Evolutionary conservation across 35 echinoderm and acorn worm genomes (phyloP).

Genomic region (Ophioderma brevispina): DNA sequence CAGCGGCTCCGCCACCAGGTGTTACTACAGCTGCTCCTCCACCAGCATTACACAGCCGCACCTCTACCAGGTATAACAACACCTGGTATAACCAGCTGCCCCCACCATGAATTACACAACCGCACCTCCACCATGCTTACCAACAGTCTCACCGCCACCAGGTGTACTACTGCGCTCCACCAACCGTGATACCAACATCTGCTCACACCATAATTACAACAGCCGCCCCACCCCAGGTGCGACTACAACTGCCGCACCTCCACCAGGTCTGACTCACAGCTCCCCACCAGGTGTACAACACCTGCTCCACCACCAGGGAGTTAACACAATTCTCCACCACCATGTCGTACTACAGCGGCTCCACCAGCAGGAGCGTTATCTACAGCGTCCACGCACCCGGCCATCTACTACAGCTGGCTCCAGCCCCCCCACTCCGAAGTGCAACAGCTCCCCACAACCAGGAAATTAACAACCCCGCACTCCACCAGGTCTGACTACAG

Average conservation of each 20-base stretch:
- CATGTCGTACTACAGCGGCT: neutral
- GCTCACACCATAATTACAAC: too few species aligned
- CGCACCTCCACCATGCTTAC: too few species aligned
- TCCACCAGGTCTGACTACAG: neutral
- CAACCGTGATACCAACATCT: neutral
- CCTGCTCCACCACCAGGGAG: neutral
- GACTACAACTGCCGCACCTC: neutral
- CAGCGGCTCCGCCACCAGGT: conserved; percentile 1
- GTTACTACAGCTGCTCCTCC: neutral
- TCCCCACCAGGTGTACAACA: neutral
- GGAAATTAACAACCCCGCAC: too few species aligned
- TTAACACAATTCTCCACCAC: neutral
- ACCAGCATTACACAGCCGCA: neutral
- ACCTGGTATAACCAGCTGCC: neutral
- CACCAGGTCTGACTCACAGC: neutral
- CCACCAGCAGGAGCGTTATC: neutral
- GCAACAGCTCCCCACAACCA: neutral
- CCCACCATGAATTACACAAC: neutral
- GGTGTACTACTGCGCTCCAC: neutral
- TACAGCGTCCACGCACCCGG: neutral
- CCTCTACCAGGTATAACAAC: neutral
- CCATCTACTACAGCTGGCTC: neutral
- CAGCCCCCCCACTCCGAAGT: neutral
- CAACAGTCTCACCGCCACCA: too few species aligned
- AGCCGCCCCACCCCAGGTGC: neutral